Conservation (phyloP, 2,888 invertebrate species). For the Chloroclystis v-ata region DNA sequence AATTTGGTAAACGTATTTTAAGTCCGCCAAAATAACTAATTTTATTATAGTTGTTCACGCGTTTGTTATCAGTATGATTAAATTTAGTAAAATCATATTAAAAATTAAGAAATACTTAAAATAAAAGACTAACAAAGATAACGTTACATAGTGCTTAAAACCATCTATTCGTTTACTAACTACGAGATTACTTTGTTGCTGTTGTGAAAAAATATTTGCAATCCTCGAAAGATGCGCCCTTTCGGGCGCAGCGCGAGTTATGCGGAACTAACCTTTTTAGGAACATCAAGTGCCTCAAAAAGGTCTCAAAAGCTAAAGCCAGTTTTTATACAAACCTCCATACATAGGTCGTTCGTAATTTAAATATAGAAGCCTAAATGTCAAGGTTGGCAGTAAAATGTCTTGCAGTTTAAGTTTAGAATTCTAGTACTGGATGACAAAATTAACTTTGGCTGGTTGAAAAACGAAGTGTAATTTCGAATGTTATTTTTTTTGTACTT, state of each 20-base stretch:
- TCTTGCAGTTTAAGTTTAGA: conserved; percentile 7
- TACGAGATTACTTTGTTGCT: too few species aligned
- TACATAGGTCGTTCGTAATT: conserved; percentile 1
- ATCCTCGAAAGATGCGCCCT: too few species aligned
- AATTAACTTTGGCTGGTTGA: background rate
- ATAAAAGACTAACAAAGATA: too few species aligned
- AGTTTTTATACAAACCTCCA: conserved; percentile 9
- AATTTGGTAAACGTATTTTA: too few species aligned
- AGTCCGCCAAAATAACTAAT: too few species aligned
- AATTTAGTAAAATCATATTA: too few species aligned
- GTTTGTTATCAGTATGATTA: too few species aligned
- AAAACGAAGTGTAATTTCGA: background rate
- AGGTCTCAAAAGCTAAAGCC: conserved; percentile 15
- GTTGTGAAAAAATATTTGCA: too few species aligned
- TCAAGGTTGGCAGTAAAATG: conserved; percentile 13
- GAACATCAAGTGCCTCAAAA: background rate
- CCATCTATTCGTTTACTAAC: too few species aligned
- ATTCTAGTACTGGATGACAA: conserved; percentile 3
- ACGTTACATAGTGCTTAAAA: too few species aligned
- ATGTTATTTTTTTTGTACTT: background rate
- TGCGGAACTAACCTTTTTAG: background rate
- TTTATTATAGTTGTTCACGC: too few species aligned
- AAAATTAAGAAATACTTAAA: too few species aligned
- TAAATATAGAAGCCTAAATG: conserved; percentile 24
- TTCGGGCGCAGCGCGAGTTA: background rate